Evolutionary conservation across 2,888 invertebrate genomes (phyloP).

Genomic region (Synanthedon tipuliformis): DNA sequence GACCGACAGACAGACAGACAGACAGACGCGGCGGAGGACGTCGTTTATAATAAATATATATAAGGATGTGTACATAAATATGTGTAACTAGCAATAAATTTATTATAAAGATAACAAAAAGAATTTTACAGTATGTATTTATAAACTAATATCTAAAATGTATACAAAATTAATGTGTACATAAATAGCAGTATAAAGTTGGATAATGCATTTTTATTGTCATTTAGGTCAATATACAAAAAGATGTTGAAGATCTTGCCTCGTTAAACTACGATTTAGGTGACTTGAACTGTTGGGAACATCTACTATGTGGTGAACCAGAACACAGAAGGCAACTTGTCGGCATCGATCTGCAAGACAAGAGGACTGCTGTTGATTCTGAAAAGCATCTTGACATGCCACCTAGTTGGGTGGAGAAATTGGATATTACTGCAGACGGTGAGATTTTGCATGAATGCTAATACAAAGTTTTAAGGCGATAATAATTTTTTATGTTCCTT

Average conservation of each 20-base stretch:
- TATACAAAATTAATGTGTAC: no score
- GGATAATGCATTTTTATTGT: neutral
- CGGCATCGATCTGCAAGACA: conserved; percentile 55
- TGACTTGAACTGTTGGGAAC: conserved; percentile 76
- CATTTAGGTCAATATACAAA: conserved; percentile 72
- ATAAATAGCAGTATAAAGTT: neutral
- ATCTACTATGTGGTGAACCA: conserved; percentile 78
- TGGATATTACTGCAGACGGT: conserved; percentile 73
- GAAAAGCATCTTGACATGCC: conserved; percentile 85
- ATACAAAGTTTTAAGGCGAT: neutral
- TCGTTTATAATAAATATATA: neutral
- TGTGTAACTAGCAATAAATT: no score
- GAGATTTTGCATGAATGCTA: conserved; percentile 3
- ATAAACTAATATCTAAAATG: no score
- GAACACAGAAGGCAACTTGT: conserved; percentile 57
- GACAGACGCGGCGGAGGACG: neutral
- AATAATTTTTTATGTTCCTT: neutral
- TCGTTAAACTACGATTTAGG: conserved; percentile 73
- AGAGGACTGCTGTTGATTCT: conserved; percentile 48
- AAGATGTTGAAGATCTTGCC: conserved; percentile 53
- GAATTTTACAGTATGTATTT: no score
- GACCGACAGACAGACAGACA: no score
- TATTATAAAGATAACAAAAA: no score
- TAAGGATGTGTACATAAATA: no score
- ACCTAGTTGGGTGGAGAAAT: conserved; percentile 77